phyloP scores from a whole-genome alignment of 2,113 vertebrate species.

The Hippolais icterina region DNA sequence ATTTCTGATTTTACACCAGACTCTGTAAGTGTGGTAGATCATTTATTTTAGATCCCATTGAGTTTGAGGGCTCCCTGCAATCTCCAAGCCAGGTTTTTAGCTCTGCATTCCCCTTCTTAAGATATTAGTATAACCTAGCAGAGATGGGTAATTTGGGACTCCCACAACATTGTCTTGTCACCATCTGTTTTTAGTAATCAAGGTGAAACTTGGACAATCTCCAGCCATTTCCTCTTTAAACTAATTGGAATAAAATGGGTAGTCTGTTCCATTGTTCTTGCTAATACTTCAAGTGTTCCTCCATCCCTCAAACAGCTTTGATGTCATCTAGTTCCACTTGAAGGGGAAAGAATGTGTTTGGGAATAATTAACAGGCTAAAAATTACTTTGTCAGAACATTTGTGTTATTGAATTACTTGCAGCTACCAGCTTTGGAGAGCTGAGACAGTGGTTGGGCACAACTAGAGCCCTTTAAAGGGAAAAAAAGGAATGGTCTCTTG shows the following conservation, averaged over 20 bases:
- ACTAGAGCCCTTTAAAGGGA: constrained; percentile 30
- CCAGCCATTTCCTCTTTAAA: constrained; percentile 34
- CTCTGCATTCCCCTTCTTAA: not conserved
- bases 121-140: not conserved
- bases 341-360: constrained; percentile 63
- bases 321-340: constrained; percentile 61
- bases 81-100: not conserved
- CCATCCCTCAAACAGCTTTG: constrained; percentile 52
- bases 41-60: not conserved
- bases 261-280: constrained; percentile 45
- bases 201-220: not conserved
- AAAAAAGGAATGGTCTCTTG: not conserved
- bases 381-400: constrained; percentile 65
- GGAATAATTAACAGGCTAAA: constrained; percentile 68
- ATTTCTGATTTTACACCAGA: not conserved
- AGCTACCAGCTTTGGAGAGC: constrained; percentile 49
- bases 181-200: not conserved
- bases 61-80: not conserved
- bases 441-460: not conserved
- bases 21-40: not conserved
- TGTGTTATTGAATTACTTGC: constrained; percentile 56
- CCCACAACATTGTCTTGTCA: not conserved
- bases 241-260: constrained; percentile 4
- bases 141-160: not conserved
- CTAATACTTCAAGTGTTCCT: constrained; percentile 56